These are phyloP conservation scores for Dendrolimus kikuchii DNA, from an alignment of 1,140 invertebrate species.

Conservation along the genomic window DNA sequence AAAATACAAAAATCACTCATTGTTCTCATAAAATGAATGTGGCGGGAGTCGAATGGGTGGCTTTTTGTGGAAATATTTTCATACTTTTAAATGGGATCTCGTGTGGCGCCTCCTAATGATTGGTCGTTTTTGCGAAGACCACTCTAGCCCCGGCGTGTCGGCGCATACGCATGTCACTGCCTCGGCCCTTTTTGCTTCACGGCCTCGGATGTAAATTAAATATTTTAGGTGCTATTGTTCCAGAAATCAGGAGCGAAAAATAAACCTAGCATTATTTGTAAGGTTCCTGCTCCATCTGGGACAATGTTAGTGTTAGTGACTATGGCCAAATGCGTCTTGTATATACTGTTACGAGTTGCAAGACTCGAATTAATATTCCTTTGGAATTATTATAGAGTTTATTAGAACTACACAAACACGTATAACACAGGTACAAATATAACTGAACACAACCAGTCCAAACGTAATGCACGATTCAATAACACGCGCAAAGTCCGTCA, in stretches of 20 bases:
- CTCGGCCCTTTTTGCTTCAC: conserved; percentile 49
- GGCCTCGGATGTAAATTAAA: conserved; percentile 66
- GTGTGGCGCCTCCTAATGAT: conserved; percentile 70
- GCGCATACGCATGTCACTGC: conserved; percentile 41
- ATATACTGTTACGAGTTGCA: too few relatives aligned
- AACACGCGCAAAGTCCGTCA: too few relatives aligned
- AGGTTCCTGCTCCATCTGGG: neutral
- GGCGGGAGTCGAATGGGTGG: conserved; percentile 66
- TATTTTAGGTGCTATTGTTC: conserved; percentile 64
- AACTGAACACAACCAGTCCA: too few relatives aligned
- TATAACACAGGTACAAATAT: too few relatives aligned
- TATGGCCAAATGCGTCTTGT: too few relatives aligned
- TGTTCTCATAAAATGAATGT: conserved; percentile 72
- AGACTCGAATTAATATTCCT: too few relatives aligned
- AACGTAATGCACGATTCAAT: too few relatives aligned
- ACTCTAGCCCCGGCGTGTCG: conserved; percentile 55
- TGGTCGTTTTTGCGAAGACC: conserved; percentile 58
- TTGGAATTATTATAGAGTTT: too few relatives aligned
- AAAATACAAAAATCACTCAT: conserved; percentile 71
- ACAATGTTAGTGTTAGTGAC: too few relatives aligned
- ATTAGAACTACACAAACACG: too few relatives aligned
- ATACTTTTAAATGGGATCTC: conserved; percentile 70
- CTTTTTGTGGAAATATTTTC: conserved; percentile 71
- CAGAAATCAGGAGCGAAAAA: conserved; percentile 31
- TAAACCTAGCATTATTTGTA: conserved; percentile 35